Percentiles rank a stretch among this genome's conserved stretches.
phyloP scores from a whole-genome alignment of 2,113 vertebrate genomes.

The Trematomus loennbergii region DNA sequence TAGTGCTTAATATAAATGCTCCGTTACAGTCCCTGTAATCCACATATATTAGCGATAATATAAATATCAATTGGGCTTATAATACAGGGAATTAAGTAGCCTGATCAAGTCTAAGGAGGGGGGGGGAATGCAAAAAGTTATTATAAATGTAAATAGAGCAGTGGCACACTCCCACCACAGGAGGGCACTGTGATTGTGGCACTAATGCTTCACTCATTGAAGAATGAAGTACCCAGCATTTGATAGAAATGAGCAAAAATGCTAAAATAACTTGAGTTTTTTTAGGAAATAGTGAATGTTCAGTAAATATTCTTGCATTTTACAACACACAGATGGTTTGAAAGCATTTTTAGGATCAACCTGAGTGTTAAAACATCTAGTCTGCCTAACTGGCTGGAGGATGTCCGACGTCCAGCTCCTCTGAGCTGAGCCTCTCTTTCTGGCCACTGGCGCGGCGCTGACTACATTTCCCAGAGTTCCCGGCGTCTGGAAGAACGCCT shows the following conservation, averaged over 20 bases:
- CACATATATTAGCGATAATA: conserved; percentile 72
- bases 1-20: conserved; percentile 67
- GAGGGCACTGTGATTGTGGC: conserved; percentile 57
- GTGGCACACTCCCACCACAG: conserved; percentile 54
- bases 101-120: conserved; percentile 23
- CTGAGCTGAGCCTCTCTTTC: conserved; percentile 88
- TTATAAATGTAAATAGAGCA: background rate
- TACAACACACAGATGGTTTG: conserved; percentile 32
- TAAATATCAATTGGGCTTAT: conserved; percentile 72
- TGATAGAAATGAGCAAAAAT: no score
- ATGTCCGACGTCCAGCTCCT: conserved; percentile 90
- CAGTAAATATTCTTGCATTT: no score
- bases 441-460: conserved; percentile 50
- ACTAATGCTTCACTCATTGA: conserved; percentile 29
- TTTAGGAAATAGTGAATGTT: no score
- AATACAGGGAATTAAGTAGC: conserved; percentile 49
- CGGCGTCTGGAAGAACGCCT: conserved; percentile 93
- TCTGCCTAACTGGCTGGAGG: conserved; percentile 65
- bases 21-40: conserved; percentile 57
- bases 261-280: no score
- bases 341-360: conserved; percentile 8
- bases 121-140: conserved; percentile 16
- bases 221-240: background rate
- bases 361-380: background rate
- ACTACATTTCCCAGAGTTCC: conserved; percentile 79